Evolutionary conservation across 2,797 vertebrate genomes (phyloP).

Genomic region (Eulemur coronatus): DNA sequence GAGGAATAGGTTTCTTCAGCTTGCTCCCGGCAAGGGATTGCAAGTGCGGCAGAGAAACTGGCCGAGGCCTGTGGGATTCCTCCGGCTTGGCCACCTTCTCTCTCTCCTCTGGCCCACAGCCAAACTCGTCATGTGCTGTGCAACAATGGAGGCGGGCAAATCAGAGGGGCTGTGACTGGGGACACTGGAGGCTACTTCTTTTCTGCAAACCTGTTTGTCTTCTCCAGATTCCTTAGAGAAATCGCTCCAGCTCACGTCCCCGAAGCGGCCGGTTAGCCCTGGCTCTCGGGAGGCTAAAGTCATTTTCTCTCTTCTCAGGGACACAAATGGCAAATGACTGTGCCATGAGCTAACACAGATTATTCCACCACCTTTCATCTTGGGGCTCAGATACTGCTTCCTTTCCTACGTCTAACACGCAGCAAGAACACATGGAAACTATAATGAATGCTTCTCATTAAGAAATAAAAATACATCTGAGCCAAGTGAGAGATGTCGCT

Average conservation of each 20-base stretch:
- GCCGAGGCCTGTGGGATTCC: background rate
- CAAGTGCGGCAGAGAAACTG: background rate
- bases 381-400: background rate
- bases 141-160: background rate
- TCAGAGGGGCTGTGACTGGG: background rate
- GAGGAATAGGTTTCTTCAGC: background rate
- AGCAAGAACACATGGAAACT: conserved; percentile 16
- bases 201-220: background rate
- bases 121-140: background rate
- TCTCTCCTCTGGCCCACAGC: background rate
- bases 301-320: background rate
- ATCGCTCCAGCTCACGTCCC: background rate
- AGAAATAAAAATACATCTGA: conserved; percentile 71
- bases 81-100: background rate
- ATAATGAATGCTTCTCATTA: conserved; percentile 49
- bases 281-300: background rate
- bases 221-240: background rate
- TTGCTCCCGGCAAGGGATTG: background rate
- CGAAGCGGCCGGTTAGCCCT: background rate
- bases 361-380: background rate
- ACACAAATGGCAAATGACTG: background rate
- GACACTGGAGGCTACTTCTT: background rate
- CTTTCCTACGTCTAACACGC: background rate
- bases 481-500: conserved; percentile 58
- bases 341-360: background rate